Evolutionary conservation across 2,797 vertebrate genomes (phyloP), one percentile per base, ranked within the genome.

Genomic region (Dicrostonyx torquatus): DNA sequence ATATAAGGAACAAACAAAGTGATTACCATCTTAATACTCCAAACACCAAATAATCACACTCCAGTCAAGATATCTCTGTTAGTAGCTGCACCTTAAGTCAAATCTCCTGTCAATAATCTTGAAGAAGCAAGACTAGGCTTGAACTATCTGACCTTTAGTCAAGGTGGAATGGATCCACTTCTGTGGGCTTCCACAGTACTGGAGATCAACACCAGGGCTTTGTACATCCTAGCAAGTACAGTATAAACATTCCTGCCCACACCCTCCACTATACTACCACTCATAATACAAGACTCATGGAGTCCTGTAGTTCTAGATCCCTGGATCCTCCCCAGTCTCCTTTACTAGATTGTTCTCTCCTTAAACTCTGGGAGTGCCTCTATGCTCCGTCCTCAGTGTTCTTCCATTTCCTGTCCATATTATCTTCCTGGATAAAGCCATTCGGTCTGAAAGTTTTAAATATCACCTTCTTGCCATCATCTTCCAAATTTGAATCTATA

Each of bases 401-500:
- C 62, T 78, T 89, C 50, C 68, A 4, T 50, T 88, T 94, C 29
- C 40, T 76, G 10, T 48, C 12, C 62, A 34, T 14, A 34, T 62
- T 64, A 62, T 72, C 87, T 93, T 64, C 17, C 37, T 40, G 73
- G 60, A 60, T 43, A n/a, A 96, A 89, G 34, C 76, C 89, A 91
- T 43, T 58, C 1, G 72, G 50, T 62, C 37, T 64, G 55, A 75
- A 82, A 87, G 50, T 91, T 94, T 93, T 85, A 94, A 95, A 91
- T 89, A 80, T 37, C 50, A 90, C 89, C 37, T 94, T 78, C 37
- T 91, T 73, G 34, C 24, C 72, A 89, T 6, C 58, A 77, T 62
- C 62, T 90, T 91, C 68, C 91, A 95, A 72, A 87, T 96, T 93
- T 89, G 85, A 87, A 89, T 93, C 37, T 94, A 94, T 40, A 92